phyloP scores from a whole-genome alignment of 2,797 vertebrate genomes.

The Ciconia nigra region DNA sequence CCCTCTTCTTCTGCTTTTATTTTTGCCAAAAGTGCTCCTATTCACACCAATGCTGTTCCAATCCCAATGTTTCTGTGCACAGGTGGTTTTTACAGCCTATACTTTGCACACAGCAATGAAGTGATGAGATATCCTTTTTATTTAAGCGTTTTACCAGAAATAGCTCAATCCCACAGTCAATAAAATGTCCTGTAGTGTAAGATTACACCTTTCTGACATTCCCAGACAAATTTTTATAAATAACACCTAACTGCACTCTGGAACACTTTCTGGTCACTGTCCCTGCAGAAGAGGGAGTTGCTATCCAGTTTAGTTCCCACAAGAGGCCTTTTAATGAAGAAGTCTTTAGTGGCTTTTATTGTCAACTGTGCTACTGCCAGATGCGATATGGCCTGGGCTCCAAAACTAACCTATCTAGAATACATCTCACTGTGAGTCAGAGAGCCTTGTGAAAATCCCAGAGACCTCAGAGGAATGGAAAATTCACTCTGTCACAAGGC shows the following conservation, averaged over 20 bases:
- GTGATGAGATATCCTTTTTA: constrained; percentile 9
- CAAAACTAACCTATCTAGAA: constrained; percentile 8
- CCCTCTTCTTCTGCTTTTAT: background rate
- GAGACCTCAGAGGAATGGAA: background rate
- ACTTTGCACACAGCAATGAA: constrained; percentile 13
- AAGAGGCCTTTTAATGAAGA: background rate
- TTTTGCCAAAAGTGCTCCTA: background rate
- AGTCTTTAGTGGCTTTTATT: background rate
- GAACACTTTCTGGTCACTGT: background rate
- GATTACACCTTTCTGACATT: constrained; percentile 30
- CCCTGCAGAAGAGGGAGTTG: background rate
- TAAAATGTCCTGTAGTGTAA: constrained; percentile 20
- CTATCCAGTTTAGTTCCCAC: background rate
- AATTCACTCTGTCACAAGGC: background rate
- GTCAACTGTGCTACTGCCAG: background rate
- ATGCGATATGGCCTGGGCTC: background rate
- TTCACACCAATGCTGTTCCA: background rate
- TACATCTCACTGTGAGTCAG: background rate
- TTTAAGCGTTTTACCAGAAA: constrained; percentile 52
- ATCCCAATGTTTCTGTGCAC: background rate
- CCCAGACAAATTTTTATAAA: constrained; percentile 23
- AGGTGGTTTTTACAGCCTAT: constrained; percentile 50
- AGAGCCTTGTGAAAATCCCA: constrained; percentile 1
- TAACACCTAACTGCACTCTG: background rate
- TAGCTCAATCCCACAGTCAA: constrained; percentile 3